These are phyloP conservation scores for Acleris holmiana DNA, from an alignment of 2,888 invertebrate species.

Conservation along the genomic window DNA sequence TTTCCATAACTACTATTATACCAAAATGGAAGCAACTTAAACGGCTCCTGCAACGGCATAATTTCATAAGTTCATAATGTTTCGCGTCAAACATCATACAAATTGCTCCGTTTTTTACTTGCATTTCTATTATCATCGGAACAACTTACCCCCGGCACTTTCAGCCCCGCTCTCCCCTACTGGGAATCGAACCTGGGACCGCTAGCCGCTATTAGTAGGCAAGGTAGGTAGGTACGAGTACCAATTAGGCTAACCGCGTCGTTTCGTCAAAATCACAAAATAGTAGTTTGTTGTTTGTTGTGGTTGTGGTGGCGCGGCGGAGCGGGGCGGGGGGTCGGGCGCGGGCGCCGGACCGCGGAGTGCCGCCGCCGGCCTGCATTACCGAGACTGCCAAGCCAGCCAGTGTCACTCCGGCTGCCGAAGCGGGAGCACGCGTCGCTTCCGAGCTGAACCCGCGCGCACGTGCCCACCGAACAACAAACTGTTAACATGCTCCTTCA, in stretches of 20 bases:
- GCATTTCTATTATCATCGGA: too few relatives aligned
- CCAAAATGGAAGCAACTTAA: too few relatives aligned
- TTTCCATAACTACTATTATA: too few relatives aligned
- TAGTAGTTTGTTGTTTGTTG: constrained; percentile 10
- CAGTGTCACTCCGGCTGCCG: constrained; percentile 49
- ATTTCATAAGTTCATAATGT: too few relatives aligned
- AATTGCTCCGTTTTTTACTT: too few relatives aligned
- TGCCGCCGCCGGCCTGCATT: constrained; percentile 44
- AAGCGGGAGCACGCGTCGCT: constrained; percentile 52
- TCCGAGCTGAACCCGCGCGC: constrained; percentile 40
- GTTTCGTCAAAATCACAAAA: not conserved
- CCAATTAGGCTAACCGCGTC: not conserved
- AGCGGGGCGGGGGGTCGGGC: constrained; percentile 18
- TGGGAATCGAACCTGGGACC: too few relatives aligned
- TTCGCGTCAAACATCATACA: too few relatives aligned
- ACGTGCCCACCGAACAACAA: constrained; percentile 55
- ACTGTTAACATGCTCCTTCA: constrained; percentile 6
- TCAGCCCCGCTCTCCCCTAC: too few relatives aligned
- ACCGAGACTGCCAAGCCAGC: constrained; percentile 16
- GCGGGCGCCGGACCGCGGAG: constrained; percentile 23
- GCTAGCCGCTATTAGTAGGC: too few relatives aligned
- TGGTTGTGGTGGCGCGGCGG: not conserved
- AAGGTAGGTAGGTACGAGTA: not conserved
- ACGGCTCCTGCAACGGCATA: too few relatives aligned
- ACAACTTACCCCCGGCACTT: too few relatives aligned